Evolutionary conservation across 2,888 invertebrate genomes (phyloP).

Genomic region (Mythimna lalbum): DNA sequence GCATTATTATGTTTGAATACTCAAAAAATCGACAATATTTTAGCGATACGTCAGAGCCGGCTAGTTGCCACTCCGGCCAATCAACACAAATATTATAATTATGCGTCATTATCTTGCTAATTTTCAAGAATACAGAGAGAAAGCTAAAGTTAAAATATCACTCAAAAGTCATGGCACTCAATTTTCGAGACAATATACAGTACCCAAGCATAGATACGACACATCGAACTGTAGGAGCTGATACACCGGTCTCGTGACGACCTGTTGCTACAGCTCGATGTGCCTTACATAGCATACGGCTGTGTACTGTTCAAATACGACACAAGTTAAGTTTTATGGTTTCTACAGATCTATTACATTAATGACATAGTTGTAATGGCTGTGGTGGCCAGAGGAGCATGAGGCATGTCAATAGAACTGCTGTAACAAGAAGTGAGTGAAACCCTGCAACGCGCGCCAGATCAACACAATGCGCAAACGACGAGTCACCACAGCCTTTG

Average conservation of each 20-base stretch:
- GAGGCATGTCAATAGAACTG: too few relatives aligned
- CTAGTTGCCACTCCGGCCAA: background rate
- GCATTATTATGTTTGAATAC: too few relatives aligned
- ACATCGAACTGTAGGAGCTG: background rate
- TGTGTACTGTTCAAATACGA: background rate
- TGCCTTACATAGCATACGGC: too few relatives aligned
- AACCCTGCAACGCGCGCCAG: too few relatives aligned
- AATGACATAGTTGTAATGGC: background rate
- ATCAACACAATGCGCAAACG: too few relatives aligned
- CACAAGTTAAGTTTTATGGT: constrained; percentile 8
- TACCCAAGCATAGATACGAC: background rate
- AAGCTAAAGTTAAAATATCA: constrained; percentile 40
- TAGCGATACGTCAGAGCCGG: background rate
- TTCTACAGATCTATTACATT: constrained; percentile 11
- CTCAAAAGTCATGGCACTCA: constrained; percentile 49
- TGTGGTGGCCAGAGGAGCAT: background rate
- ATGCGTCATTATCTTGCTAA: constrained; percentile 16
- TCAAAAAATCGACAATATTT: too few relatives aligned
- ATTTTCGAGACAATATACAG: constrained; percentile 19
- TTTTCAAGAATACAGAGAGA: constrained; percentile 16
- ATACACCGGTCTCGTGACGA: too few relatives aligned
- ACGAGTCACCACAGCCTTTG: background rate
- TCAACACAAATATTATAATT: constrained; percentile 8
- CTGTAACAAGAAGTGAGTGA: too few relatives aligned
- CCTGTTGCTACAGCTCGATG: too few relatives aligned